Base-by-base conservation (phyloP, 2,888 invertebrate species). In the Onchidella celtica region DNA sequence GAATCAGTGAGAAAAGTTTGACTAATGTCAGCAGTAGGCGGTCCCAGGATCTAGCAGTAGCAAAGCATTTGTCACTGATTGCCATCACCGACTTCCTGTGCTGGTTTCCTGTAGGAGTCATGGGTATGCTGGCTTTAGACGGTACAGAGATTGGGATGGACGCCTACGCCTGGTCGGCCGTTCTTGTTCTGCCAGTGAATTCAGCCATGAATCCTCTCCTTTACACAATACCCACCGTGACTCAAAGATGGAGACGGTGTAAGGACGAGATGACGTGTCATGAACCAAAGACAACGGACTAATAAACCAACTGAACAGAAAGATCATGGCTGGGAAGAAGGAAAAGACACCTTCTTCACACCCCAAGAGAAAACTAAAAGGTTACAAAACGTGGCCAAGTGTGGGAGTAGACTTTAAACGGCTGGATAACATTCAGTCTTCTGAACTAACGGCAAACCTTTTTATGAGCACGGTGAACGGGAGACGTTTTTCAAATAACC, bases 171-270 rank as follows among this genome's bases (percentile, higher is more conserved):
- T 75, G 75, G 75, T 47, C 40, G 40, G 75, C 75, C 0, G 75
- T 75, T 2, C 65, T 75, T 0, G 75, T 75, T 32, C 75, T 75
- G 24, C 75, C 75, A 2, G 75, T 75, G 21, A 75, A 75, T 47
- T 63, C 75, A 0, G 75, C 75, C 11, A 40, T 75, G 2, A 75
- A 75, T 24, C 75, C 75, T 4, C 65, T 75, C 11, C 40, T 75
- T 2, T 75, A 75, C 65, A 75, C 75, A 2, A 73, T 73, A 91
- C 92, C 92, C 21, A 87, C 88, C 36, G 90, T 91, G 70, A 85
- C 86, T 59, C 88, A 90, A 2, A 88, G 91, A n/a, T 92, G 92
- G 21, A 92, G 91, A 91, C 90, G 92, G 74, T 93, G 32, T 34
- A 72, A 72, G 40, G 57, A 57, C 11, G 32, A 72, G 17, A 72